Conservation (phyloP, 1,140 invertebrate genomes). For the Pseudomyrmex gracilis region DNA sequence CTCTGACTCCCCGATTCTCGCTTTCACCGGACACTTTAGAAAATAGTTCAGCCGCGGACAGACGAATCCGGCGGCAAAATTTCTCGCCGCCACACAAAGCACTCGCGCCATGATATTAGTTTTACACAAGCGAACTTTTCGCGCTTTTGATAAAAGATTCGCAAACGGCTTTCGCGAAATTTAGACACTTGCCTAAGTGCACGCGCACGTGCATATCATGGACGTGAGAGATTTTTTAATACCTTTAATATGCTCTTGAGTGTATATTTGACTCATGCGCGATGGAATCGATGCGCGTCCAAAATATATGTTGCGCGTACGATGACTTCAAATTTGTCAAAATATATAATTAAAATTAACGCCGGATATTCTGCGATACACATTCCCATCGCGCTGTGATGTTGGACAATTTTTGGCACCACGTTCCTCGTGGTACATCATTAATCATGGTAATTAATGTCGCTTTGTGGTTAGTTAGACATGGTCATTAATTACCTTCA, state of each 20-base stretch:
- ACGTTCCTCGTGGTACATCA: conserved; percentile 10
- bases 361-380: neutral
- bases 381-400: conserved; percentile 9
- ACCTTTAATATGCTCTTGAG: neutral
- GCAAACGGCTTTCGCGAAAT: conserved; percentile 32
- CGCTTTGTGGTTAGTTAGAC: conserved; percentile 55
- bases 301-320: neutral
- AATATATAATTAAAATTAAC: conserved; percentile 28
- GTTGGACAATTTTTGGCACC: conserved; percentile 38
- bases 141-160: conserved; percentile 21
- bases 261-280: neutral
- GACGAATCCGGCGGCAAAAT: conserved; percentile 30
- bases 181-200: neutral
- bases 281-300: neutral
- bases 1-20: neutral
- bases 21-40: conserved; percentile 17
- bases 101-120: neutral
- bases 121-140: conserved; percentile 38
- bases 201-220: neutral
- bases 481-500: conserved; percentile 51
- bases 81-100: neutral
- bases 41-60: conserved; percentile 1
- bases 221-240: conserved; percentile 16
- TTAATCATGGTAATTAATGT: conserved; percentile 59
- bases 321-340: conserved; percentile 26